Evolutionary conservation across 2,797 vertebrate species (phyloP).

Genomic region (Anguilla megastoma): DNA sequence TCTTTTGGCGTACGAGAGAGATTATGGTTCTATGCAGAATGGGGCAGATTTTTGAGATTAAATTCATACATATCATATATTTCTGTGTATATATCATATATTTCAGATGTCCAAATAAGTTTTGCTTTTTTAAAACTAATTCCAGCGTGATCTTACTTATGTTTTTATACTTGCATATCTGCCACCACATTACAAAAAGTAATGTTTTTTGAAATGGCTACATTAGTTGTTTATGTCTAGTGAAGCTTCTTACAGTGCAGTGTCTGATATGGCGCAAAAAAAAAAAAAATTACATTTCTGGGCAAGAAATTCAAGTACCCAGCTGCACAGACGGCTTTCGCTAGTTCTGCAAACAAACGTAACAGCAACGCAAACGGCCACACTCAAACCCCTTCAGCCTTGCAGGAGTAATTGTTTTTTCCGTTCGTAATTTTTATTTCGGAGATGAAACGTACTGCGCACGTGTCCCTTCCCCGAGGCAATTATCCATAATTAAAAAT

Average conservation of each 20-base stretch:
- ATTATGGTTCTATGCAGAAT: not conserved
- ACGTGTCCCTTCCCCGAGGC: conserved; percentile 31
- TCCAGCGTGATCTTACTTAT: not conserved
- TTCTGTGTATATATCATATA: not conserved
- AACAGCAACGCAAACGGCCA: not conserved
- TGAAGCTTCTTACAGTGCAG: not conserved
- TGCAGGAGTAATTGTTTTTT: conserved; percentile 26
- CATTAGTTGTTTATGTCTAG: not conserved
- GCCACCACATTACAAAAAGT: not conserved
- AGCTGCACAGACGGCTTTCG: not conserved
- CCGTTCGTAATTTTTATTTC: conserved; percentile 32
- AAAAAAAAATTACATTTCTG: too few relatives aligned
- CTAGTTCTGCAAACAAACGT: not conserved
- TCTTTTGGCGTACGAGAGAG: conserved; percentile 69
- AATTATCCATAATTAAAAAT: conserved; percentile 40
- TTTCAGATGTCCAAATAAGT: not conserved
- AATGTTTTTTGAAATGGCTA: not conserved
- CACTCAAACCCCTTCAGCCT: not conserved
- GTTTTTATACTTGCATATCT: not conserved
- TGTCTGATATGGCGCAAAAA: not conserved
- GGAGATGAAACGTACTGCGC: conserved; percentile 14
- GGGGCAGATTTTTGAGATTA: not conserved
- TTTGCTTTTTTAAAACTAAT: not conserved
- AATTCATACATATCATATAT: conserved; percentile 30
- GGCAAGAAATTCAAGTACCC: not conserved